Evolutionary conservation across 35 echinoderm and acorn worm species (phyloP).

Genomic region (Chiridota heheva): DNA sequence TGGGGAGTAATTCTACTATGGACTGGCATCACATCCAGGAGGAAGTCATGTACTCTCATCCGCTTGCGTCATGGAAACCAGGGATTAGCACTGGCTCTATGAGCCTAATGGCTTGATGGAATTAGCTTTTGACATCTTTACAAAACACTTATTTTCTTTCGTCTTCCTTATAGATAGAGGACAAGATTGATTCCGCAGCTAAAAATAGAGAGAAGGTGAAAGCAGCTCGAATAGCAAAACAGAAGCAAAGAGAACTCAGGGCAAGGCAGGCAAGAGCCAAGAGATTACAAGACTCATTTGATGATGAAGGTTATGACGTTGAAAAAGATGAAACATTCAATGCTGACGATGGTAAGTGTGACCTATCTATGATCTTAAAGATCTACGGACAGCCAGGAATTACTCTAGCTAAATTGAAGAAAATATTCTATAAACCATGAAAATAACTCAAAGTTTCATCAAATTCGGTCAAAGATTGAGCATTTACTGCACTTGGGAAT

Average conservation of each 20-base stretch:
- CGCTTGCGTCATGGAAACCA: too few species aligned
- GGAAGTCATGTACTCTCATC: too few species aligned
- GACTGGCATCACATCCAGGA: too few species aligned
- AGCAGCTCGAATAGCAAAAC: slow-evolving; percentile 70
- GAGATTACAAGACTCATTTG: slow-evolving; percentile 45
- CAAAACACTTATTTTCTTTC: background rate
- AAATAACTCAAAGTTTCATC: too few species aligned
- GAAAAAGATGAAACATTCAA: slow-evolving; percentile 95
- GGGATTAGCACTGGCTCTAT: too few species aligned
- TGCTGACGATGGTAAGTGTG: slow-evolving; percentile 84
- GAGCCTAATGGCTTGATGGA: too few species aligned
- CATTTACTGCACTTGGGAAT: too few species aligned
- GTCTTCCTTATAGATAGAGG: slow-evolving; percentile 56
- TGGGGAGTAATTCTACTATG: too few species aligned
- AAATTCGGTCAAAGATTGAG: too few species aligned
- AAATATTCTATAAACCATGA: too few species aligned
- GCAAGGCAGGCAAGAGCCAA: slow-evolving; percentile 74
- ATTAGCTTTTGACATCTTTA: background rate
- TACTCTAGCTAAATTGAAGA: too few species aligned
- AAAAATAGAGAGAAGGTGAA: slow-evolving; percentile 68
- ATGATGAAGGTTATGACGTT: slow-evolving; percentile 73
- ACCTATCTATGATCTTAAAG: background rate
- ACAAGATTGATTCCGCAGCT: slow-evolving; percentile 77
- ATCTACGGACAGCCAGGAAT: too few species aligned
- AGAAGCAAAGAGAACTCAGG: slow-evolving; percentile 65